Conservation (phyloP, 2,888 invertebrate genomes). For the Drosophila fungiperda region DNA sequence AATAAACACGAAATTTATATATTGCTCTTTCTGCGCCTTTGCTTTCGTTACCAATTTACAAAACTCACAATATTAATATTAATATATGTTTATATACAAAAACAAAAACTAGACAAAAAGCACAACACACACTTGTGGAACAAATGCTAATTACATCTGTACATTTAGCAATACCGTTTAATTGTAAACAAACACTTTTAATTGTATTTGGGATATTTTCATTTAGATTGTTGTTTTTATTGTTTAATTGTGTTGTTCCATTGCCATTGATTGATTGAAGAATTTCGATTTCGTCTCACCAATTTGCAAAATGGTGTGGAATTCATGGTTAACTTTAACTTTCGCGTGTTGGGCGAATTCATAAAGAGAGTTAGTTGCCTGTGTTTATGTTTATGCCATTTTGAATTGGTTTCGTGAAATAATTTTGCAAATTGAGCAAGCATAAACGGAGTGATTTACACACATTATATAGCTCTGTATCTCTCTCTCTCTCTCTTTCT, state of each 20-base stretch:
- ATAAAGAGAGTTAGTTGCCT: not conserved
- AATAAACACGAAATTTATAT: not conserved
- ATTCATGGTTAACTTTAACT: constrained; percentile 5
- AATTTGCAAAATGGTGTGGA: constrained; percentile 3
- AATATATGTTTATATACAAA: not conserved
- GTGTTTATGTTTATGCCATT: constrained; percentile 10
- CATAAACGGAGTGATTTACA: constrained; percentile 8
- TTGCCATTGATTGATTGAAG: not conserved
- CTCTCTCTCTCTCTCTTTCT: constrained; percentile 6
- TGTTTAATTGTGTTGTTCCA: not conserved
- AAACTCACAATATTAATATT: not conserved
- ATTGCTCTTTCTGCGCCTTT: no score
- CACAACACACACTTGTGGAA: not conserved
- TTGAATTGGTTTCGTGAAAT: not conserved
- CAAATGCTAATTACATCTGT: not conserved
- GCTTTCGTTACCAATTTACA: not conserved
- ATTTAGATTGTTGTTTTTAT: not conserved
- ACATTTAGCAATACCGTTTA: not conserved
- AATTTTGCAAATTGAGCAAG: constrained; percentile 11
- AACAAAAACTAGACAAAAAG: not conserved
- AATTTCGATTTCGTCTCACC: not conserved
- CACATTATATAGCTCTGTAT: not conserved
- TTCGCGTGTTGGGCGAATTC: not conserved
- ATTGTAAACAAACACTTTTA: constrained; percentile 3
- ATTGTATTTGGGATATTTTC: not conserved